Evolutionary conservation across 2,113 vertebrate genomes (phyloP), one percentile per base, ranked within the genome.

Genomic region (Lepus europaeus): DNA sequence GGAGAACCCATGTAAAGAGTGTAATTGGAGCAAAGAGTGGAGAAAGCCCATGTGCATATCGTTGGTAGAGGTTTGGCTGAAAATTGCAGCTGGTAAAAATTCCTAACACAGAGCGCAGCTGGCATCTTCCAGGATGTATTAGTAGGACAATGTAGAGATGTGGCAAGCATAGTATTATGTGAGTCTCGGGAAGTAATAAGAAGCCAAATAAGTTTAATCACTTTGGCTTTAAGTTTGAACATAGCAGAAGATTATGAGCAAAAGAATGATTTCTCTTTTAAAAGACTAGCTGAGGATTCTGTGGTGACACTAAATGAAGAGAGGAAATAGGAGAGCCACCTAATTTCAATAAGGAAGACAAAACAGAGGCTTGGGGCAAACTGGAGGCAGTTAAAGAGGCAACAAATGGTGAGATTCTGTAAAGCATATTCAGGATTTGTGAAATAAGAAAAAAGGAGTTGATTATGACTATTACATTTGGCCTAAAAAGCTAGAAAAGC

Each of bases 321-420:
- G 10, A 23, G 17, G 23, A 73, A 45, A 51, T 31, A n/a, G 27
- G 10, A 45, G 6, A 45, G 45, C 7, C 7, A 8, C 45, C 0
- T 45, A 45, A 45, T 45, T 45, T 45, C 5, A 14, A 59, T 2
- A 17, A 0, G 3, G 39, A 68, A 72, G 74, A 59, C 4, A 59
- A 1, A 39, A 13, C 2, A 2, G 12, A 19, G 20, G 1, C 4
- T 61, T 39, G 2, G 7, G 19, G 16, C 7, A 81, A 33, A 4
- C 16, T 64, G 22, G 25, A n/a, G 14, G 17, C 22, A 63, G 27
- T 53, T 29, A 7, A 31, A 61, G 20, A 89, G 3, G 25, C 4
- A 53, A 13, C 7, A 66, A 27, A 5, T 73, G 25, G 3, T 53
- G 14, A 45, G 14, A 70, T 49, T 92, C 29, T 70, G 5, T 76